These are phyloP conservation scores for Drosophila pseudoananassae DNA, from an alignment of 1,140 invertebrate species.

Conservation along the genomic window DNA sequence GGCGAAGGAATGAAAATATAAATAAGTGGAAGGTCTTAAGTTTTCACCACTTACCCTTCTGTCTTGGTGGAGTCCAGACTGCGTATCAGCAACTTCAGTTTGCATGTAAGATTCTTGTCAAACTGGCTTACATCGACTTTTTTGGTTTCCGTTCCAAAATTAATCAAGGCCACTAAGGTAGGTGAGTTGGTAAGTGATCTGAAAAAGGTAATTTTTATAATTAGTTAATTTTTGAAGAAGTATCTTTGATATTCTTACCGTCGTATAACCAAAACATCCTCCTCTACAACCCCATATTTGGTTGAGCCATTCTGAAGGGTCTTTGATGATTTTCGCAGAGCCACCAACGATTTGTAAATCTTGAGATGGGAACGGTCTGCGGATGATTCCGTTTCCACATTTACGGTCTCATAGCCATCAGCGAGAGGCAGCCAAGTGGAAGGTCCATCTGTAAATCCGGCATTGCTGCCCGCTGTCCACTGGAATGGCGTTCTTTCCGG, in stretches of 20 bases:
- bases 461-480: conserved; percentile 85
- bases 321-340: conserved; percentile 37
- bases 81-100: conserved; percentile 43
- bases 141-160: conserved; percentile 38
- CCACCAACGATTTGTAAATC: conserved; percentile 55
- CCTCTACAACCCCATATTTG: conserved; percentile 46
- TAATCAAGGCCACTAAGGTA: conserved; percentile 55
- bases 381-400: conserved; percentile 43
- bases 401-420: conserved; percentile 85
- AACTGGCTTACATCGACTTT: conserved; percentile 50
- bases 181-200: conserved; percentile 22
- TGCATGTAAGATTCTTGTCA: conserved; percentile 36
- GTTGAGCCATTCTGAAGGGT: conserved; percentile 50
- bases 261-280: conserved; percentile 56
- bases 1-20: background rate
- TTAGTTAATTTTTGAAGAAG: too few relatives aligned
- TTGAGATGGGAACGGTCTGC: conserved; percentile 48
- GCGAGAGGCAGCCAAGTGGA: conserved; percentile 88
- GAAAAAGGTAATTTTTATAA: background rate
- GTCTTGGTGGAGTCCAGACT: conserved; percentile 55
- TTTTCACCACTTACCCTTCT: conserved; percentile 30
- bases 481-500: conserved; percentile 88
- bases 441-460: conserved; percentile 84
- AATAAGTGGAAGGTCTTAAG: background rate
- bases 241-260: conserved; percentile 14